These are phyloP conservation scores for Ceramica pisi DNA, from an alignment of 2,888 invertebrate genomes.

Conservation along the genomic window DNA sequence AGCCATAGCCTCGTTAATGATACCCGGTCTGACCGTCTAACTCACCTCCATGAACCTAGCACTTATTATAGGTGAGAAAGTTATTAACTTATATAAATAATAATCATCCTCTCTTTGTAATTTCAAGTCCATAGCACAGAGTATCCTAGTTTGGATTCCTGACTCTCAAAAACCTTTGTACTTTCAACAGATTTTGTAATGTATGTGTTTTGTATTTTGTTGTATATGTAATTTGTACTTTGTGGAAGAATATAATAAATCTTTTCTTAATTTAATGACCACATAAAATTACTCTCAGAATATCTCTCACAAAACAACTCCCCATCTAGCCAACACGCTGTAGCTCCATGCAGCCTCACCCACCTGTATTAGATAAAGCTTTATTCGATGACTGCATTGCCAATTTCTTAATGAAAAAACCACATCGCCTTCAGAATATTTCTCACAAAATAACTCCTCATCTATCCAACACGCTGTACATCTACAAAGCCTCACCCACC, in stretches of 20 bases:
- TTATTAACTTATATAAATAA: slow-evolving; percentile 66
- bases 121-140: too few species aligned
- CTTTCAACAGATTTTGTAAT: too few species aligned
- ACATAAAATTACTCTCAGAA: slow-evolving; percentile 4
- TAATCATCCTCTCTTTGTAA: slow-evolving; percentile 16
- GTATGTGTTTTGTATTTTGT: too few species aligned
- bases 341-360: slow-evolving; percentile 77
- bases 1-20: slow-evolving; percentile 87
- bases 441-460: slow-evolving; percentile 6
- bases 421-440: slow-evolving; percentile 3
- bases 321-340: slow-evolving; percentile 69
- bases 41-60: slow-evolving; percentile 75
- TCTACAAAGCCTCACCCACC: slow-evolving; percentile 77
- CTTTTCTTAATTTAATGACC: too few species aligned
- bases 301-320: slow-evolving; percentile 12
- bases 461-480: slow-evolving; percentile 73
- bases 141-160: too few species aligned
- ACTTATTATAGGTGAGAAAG: slow-evolving; percentile 61
- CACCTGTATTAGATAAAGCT: slow-evolving; percentile 83
- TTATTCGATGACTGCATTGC: slow-evolving; percentile 74
- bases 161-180: too few species aligned
- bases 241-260: too few species aligned
- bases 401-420: slow-evolving; percentile 46
- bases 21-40: slow-evolving; percentile 73
- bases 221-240: too few species aligned